Conservation (phyloP, 2,797 vertebrate genomes). For the Hafferia zeledoni region DNA sequence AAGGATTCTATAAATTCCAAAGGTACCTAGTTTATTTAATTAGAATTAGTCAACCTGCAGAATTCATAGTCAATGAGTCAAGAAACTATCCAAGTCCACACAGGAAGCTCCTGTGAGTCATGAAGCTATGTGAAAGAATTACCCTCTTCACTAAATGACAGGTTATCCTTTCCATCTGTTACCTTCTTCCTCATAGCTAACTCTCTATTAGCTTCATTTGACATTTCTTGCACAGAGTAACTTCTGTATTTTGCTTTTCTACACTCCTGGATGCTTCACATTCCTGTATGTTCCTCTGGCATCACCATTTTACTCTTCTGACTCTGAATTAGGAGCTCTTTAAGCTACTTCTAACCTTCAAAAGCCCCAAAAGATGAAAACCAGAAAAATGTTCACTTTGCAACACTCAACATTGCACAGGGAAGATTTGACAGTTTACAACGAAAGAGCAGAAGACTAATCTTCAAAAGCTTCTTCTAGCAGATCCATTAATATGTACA, state of each 20-base stretch:
- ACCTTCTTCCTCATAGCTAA: not conserved
- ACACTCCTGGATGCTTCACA: not conserved
- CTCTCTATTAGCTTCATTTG: not conserved
- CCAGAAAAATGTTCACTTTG: not conserved
- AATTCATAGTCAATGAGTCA: not conserved
- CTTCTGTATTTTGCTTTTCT: not conserved
- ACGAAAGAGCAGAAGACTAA: not conserved
- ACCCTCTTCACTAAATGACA: not conserved
- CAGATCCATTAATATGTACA: not conserved
- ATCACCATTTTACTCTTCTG: not conserved
- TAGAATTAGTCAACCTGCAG: not conserved
- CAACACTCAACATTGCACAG: not conserved
- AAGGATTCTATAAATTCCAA: not conserved
- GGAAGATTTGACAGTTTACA: not conserved
- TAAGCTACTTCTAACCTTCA: not conserved
- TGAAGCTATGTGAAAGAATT: not conserved
- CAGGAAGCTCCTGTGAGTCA: not conserved
- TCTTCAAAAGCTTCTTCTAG: not conserved
- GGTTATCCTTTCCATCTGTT: not conserved
- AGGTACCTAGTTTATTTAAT: not conserved
- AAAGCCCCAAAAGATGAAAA: not conserved
- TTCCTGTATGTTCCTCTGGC: not conserved
- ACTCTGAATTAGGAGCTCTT: not conserved
- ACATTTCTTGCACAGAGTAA: not conserved
- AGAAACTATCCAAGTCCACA: not conserved